These are phyloP conservation scores for Heliornis fulica DNA, from an alignment of 2,113 vertebrate genomes.

Conservation along the genomic window DNA sequence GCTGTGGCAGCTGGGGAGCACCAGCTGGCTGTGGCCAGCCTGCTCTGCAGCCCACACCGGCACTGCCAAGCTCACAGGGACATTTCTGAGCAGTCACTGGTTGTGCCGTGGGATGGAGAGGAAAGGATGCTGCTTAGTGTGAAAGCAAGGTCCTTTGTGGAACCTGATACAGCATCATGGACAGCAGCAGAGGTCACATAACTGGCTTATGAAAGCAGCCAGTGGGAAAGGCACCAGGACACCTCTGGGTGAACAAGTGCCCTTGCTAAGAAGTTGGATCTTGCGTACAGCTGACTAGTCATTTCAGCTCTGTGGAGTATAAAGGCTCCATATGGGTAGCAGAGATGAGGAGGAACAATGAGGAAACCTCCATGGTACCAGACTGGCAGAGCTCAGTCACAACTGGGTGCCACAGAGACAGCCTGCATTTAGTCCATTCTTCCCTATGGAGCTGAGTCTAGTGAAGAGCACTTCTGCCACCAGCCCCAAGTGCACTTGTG, in stretches of 20 bases:
- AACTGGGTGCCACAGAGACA: background rate
- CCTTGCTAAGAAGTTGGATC: background rate
- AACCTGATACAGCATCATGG: background rate
- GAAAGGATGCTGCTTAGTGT: background rate
- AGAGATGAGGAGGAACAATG: background rate
- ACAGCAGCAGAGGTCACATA: background rate
- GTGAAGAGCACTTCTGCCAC: background rate
- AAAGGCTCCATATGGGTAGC: fast-evolving
- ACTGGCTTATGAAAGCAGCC: background rate
- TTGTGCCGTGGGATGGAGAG: fast-evolving
- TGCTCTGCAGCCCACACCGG: fast-evolving
- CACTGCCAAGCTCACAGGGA: background rate
- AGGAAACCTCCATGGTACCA: fast-evolving
- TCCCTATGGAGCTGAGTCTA: background rate
- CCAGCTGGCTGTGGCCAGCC: background rate
- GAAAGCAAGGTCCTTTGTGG: background rate
- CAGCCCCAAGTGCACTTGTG: fast-evolving
- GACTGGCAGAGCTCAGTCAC: background rate
- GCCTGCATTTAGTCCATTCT: background rate
- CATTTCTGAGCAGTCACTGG: background rate
- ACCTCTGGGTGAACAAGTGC: background rate
- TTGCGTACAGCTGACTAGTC: background rate
- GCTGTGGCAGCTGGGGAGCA: background rate
- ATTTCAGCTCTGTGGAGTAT: background rate
- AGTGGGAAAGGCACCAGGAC: background rate